Evolutionary conservation across 2,113 vertebrate genomes (phyloP).

Genomic region (Camelus dromedarius): DNA sequence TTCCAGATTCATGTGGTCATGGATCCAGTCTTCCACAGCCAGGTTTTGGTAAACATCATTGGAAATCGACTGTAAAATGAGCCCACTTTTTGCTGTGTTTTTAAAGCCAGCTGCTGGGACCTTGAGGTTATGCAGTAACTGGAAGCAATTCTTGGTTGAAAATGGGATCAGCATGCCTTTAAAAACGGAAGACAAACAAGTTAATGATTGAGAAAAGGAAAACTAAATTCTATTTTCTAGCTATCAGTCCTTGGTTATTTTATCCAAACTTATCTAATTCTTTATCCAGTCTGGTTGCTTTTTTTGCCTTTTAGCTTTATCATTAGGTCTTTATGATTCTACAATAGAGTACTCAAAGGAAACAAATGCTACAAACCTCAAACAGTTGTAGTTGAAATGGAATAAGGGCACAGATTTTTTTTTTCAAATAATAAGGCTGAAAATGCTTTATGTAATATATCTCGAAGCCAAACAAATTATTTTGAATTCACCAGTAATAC

Average conservation of each 20-base stretch:
- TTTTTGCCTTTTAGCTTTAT: slow-evolving; percentile 31
- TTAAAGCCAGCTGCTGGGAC: slow-evolving; percentile 83
- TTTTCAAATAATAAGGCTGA: background rate
- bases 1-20: slow-evolving; percentile 91
- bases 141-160: slow-evolving; percentile 83
- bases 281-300: background rate
- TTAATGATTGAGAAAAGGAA: slow-evolving; percentile 55
- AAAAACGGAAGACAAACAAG: slow-evolving; percentile 68
- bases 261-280: background rate
- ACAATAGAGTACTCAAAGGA: background rate
- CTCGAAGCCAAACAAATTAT: slow-evolving; percentile 49
- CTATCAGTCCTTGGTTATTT: slow-evolving; percentile 18
- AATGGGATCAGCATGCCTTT: slow-evolving; percentile 83
- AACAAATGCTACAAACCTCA: slow-evolving; percentile 36
- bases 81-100: slow-evolving; percentile 73
- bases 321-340: background rate
- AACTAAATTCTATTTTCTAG: slow-evolving; percentile 30
- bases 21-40: slow-evolving; percentile 97
- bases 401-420: background rate
- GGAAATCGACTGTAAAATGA: slow-evolving; percentile 92
- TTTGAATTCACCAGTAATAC: slow-evolving; percentile 44
- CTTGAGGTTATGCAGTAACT: slow-evolving; percentile 71
- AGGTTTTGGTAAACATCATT: slow-evolving; percentile 94
- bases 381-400: slow-evolving; percentile 34
- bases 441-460: slow-evolving; percentile 46